Percentiles rank a stretch among this genome's conserved stretches.
Conservation (phyloP, 2,113 vertebrate genomes). For the Murina feae region DNA sequence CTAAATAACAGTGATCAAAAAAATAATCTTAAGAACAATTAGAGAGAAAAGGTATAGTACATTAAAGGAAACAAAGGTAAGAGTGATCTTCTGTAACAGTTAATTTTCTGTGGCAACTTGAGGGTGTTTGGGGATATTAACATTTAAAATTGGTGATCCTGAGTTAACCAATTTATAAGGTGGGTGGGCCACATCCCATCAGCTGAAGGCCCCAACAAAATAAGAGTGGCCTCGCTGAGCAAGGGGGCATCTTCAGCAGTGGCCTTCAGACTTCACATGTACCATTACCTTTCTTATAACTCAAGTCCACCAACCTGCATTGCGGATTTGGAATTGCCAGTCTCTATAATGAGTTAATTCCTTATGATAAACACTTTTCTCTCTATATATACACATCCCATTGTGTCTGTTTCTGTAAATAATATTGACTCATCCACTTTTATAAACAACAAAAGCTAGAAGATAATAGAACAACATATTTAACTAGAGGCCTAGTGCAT, state of each 20-base stretch:
- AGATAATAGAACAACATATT: not conserved
- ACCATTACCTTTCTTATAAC: not conserved
- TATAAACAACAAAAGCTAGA: not conserved
- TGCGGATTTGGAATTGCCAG: not conserved
- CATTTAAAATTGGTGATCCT: not conserved
- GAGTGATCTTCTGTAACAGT: not conserved
- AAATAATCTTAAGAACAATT: not conserved
- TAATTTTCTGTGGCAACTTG: not conserved
- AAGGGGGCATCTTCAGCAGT: not conserved
- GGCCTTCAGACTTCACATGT: not conserved
- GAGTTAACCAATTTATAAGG: too few relatives aligned
- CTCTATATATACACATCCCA: not conserved
- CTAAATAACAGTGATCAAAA: not conserved
- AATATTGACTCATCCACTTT: not conserved
- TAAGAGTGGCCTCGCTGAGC: fast-evolving
- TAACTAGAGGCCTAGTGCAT: not conserved
- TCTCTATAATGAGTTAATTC: not conserved
- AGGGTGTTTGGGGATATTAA: not conserved
- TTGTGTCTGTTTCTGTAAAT: not conserved
- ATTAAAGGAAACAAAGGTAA: not conserved
- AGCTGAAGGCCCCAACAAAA: not conserved
- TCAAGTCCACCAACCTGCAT: not conserved
- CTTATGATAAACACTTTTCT: not conserved
- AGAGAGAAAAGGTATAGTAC: not conserved
- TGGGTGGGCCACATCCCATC: not conserved